Conservation (phyloP, 2,113 vertebrate genomes). For the Irena cyanogastra region DNA sequence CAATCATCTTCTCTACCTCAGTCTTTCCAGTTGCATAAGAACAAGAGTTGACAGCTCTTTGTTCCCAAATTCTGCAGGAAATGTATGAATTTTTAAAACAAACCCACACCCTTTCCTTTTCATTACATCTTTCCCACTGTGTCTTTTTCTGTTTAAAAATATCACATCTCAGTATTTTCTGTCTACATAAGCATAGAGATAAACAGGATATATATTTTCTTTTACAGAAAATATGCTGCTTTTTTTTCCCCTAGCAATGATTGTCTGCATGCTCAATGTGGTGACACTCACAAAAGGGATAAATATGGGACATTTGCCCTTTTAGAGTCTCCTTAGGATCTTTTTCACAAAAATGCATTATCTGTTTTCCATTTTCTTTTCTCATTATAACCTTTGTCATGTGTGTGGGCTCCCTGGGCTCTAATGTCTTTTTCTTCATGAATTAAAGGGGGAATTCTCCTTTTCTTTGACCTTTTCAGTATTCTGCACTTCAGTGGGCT, state of each 20-base stretch:
- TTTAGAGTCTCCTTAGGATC: neutral
- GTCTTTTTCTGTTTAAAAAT: constrained; percentile 7
- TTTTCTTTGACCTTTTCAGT: constrained; percentile 63
- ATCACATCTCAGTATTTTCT: neutral
- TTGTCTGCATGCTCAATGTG: neutral
- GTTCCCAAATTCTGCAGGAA: neutral
- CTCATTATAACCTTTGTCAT: constrained; percentile 49
- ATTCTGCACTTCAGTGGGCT: constrained; percentile 43
- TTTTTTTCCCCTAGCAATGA: neutral
- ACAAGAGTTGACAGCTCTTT: neutral
- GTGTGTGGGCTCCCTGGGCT: neutral
- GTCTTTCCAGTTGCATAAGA: neutral
- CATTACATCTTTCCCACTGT: neutral
- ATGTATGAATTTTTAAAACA: constrained; percentile 10
- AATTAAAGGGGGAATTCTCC: constrained; percentile 35
- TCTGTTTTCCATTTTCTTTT: constrained; percentile 27
- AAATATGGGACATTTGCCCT: neutral
- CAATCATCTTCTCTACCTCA: neutral
- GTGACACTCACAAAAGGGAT: neutral
- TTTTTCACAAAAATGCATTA: constrained; percentile 45
- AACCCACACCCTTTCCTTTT: neutral
- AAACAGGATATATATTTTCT: neutral
- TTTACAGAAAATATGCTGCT: neutral
- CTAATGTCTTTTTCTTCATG: constrained; percentile 24
- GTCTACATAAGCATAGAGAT: neutral